Percentiles rank a stretch among this genome's conserved stretches.
These are phyloP conservation scores for Deladenus siricidicola DNA, from an alignment of 2,888 invertebrate genomes.

Conservation along the genomic window DNA sequence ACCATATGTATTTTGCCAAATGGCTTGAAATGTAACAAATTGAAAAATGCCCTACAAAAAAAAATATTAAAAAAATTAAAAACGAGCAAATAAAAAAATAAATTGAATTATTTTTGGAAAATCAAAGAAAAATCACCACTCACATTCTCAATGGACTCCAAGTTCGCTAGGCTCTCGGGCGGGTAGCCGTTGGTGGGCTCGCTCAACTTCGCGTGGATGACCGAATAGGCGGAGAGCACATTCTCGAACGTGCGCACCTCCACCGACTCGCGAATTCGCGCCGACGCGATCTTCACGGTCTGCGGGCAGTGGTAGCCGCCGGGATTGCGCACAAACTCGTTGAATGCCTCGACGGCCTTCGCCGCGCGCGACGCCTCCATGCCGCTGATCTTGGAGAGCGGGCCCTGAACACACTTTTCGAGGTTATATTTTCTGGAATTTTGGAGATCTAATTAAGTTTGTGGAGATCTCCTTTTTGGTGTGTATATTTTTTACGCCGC, in stretches of 20 bases:
- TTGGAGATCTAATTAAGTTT: too few species aligned
- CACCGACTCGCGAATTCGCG: slow-evolving; percentile 31
- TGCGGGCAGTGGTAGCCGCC: slow-evolving; percentile 41
- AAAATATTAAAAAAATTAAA: too few species aligned
- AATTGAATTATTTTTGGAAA: too few species aligned
- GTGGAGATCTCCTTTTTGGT: too few species aligned
- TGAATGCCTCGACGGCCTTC: slow-evolving; percentile 30
- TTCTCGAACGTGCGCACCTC: slow-evolving; percentile 40
- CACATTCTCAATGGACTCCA: slow-evolving; percentile 37
- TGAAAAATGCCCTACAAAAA: too few species aligned
- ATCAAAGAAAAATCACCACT: too few species aligned
- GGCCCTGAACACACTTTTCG: slow-evolving; percentile 30
- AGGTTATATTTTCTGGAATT: too few species aligned
- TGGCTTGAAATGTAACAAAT: too few species aligned
- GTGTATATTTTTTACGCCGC: too few species aligned
- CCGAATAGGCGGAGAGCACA: slow-evolving; percentile 36
- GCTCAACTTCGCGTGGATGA: slow-evolving; percentile 29
- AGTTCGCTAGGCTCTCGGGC: slow-evolving; percentile 15
- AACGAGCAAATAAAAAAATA: too few species aligned
- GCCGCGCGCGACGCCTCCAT: slow-evolving; percentile 37
- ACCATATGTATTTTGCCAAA: too few species aligned
- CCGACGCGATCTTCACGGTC: slow-evolving; percentile 36
- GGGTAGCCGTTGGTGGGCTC: slow-evolving; percentile 38
- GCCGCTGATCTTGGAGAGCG: slow-evolving; percentile 41
- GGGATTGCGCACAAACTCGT: slow-evolving; percentile 36